Evolutionary conservation across 1,140 invertebrate species (phyloP).

Genomic region (Cyrtorhinus lividipennis): DNA sequence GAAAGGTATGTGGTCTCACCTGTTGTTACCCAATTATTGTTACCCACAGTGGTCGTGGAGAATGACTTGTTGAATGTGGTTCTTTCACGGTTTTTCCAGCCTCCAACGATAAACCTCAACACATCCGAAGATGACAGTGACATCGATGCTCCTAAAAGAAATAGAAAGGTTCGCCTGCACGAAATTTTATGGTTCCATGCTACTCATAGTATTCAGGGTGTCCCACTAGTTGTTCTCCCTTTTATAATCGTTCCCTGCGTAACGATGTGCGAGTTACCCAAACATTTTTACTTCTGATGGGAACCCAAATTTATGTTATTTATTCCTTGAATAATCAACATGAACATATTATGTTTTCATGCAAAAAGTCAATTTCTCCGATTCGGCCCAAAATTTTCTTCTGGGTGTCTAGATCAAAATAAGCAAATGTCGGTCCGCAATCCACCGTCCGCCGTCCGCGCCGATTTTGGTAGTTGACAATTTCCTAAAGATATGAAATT

Average conservation of each 20-base stretch:
- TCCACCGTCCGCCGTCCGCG: too few species aligned
- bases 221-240: neutral
- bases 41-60: neutral
- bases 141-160: neutral
- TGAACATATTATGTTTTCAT: too few species aligned
- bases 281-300: neutral
- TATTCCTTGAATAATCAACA: too few species aligned
- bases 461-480: too few species aligned
- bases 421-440: too few species aligned
- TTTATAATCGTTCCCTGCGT: neutral
- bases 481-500: too few species aligned
- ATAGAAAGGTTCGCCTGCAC: neutral
- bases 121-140: neutral
- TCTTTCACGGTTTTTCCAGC: neutral
- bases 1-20: neutral
- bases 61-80: neutral
- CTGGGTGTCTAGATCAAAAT: too few species aligned
- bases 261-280: neutral
- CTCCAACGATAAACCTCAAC: neutral
- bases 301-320: too few species aligned
- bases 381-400: too few species aligned
- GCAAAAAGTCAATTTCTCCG: too few species aligned
- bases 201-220: too few species aligned
- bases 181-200: too few species aligned
- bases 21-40: neutral